A percentile compares a stretch with the other conserved stretches of the same genome.
Conservation (phyloP, 2,888 invertebrate species). For the Pterostichus madidus region DNA sequence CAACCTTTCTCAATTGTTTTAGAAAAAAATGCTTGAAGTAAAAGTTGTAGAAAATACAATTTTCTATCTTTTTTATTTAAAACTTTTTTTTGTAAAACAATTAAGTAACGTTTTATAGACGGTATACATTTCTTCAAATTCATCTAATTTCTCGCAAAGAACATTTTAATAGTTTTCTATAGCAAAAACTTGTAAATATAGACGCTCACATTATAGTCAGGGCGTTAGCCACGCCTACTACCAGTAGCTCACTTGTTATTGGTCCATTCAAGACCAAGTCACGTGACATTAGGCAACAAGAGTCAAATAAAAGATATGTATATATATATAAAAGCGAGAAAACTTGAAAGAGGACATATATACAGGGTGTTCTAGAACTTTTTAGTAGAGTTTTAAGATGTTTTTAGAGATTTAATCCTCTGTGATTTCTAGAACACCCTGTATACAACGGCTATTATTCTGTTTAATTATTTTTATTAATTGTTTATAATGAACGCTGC, state of each 20-base stretch:
- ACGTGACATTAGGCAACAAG: not conserved
- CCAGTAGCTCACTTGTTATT: constrained; percentile 9
- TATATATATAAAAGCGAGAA: not conserved
- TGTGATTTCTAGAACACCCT: too few species aligned
- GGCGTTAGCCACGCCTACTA: not conserved
- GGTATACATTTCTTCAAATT: not conserved
- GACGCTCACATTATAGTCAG: not conserved
- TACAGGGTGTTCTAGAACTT: not conserved
- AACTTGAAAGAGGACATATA: not conserved
- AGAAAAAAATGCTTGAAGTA: too few species aligned
- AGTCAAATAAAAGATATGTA: not conserved
- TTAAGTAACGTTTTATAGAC: not conserved
- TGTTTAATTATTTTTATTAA: constrained; percentile 51
- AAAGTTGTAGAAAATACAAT: too few species aligned
- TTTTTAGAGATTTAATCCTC: too few species aligned
- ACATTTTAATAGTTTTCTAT: too few species aligned
- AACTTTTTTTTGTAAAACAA: too few species aligned
- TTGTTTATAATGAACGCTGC: constrained; percentile 69
- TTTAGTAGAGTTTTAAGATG: too few species aligned
- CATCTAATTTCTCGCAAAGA: not conserved
- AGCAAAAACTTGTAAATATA: not conserved
- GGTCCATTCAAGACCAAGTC: not conserved
- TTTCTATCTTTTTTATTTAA: too few species aligned
- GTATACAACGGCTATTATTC: too few species aligned
- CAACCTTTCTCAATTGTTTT: too few species aligned